A percentile compares a stretch with the other conserved stretches of the same genome.
Conservation (phyloP, 2,888 invertebrate genomes). For the Drosophila paranaensis region DNA sequence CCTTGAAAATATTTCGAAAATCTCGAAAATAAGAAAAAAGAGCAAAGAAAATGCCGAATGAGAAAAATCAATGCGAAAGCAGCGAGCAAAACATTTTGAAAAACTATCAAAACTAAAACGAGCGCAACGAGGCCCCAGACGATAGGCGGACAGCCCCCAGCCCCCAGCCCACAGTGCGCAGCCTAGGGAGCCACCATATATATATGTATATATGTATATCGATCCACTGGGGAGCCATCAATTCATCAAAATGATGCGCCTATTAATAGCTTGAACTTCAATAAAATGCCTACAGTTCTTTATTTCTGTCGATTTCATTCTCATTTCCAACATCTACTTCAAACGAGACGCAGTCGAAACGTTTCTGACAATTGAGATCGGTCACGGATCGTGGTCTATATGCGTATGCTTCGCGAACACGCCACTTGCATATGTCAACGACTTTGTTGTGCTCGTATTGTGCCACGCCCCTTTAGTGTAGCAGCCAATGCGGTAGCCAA, state of each 20-base stretch:
- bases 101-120: conserved; percentile 72
- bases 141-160: not conserved
- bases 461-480: conserved; percentile 73
- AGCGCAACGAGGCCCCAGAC: conserved; percentile 54
- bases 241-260: conserved; percentile 74
- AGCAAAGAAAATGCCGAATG: conserved; percentile 47
- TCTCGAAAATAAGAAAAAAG: conserved; percentile 38
- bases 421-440: conserved; percentile 67
- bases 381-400: conserved; percentile 18
- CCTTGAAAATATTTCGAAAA: conserved; percentile 76
- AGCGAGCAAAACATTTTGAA: conserved; percentile 51
- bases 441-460: conserved; percentile 44
- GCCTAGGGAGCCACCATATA: not conserved
- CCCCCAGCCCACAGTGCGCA: not conserved
- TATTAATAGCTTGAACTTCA: conserved; percentile 73
- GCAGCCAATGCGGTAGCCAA: conserved; percentile 71
- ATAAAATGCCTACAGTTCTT: conserved; percentile 70
- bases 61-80: conserved; percentile 69
- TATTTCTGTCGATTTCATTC: conserved; percentile 25
- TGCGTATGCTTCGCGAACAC: conserved; percentile 3
- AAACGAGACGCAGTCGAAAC: conserved; percentile 73
- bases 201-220: conserved; percentile 8
- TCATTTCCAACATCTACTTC: conserved; percentile 56
- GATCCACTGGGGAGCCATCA: conserved; percentile 78
- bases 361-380: conserved; percentile 61